Base-by-base conservation (phyloP, 2,113 vertebrate species). In the Sinocyclocheilus grahami region DNA sequence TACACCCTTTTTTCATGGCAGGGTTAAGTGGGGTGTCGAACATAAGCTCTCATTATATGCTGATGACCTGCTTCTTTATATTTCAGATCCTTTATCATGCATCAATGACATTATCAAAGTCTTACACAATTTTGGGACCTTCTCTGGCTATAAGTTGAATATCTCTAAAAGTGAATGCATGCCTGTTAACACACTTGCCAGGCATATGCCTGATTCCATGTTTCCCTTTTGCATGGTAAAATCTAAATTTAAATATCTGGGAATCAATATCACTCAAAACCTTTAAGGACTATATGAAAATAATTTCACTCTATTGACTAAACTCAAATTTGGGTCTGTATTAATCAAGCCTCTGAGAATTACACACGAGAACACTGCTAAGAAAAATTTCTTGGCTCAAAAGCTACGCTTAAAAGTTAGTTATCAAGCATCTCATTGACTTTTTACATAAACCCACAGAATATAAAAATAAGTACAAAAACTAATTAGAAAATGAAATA, bases 21-120 rank as follows among this genome's bases (percentile, higher is more conserved):
- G 83, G 51, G 7, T 5, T 4, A 37, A 37, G 11, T 24, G 63
- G 42, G 80, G 51, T 2, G 39, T 76, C 13, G 87, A 85, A 55
- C 37, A 58, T 77, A 82, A 82, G 63, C 37, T 87, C 22, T 87
- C 80, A 22, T 24, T 87, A 39, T 83, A 74, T 55, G 71, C 77
- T 11, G 83, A 85, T 65, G 77, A 87, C 22, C 16, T 87, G 27
- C 72, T 85, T 55, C 72, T 87, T 14, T 81, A 75, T 14, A 62
- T 87, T 2, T 81, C 77, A 51, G 58, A 82, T 53, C 84, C 72
- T 42, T 20, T 37, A 53, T 13, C 16, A 2, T 81, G 76, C 13
- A 53, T 67, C 12, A 60, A 14, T 5, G 46, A 27, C 3, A 74
- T 75, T 24, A 30, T 81, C 1, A 20, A 84, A 37, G 9, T 87